A percentile compares a stretch with the other conserved stretches of the same genome.
phyloP scores from a whole-genome alignment of 2,888 invertebrate genomes.

The Erpobdella octoculata region DNA sequence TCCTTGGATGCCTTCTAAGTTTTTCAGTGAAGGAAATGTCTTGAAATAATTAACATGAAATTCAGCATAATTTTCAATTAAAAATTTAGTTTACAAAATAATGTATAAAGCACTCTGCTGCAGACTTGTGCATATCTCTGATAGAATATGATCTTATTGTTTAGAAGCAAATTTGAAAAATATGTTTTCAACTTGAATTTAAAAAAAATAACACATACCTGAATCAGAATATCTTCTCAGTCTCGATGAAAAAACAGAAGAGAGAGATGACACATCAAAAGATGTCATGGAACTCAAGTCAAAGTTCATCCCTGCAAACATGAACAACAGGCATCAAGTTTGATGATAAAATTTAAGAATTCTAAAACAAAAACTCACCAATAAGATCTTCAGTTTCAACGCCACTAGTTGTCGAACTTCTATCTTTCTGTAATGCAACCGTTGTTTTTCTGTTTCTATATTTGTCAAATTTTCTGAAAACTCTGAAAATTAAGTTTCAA shows the following conservation, averaged over 20 bases:
- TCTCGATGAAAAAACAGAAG: constrained; percentile 16
- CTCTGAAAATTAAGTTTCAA: too few species aligned
- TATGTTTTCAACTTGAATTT: neutral
- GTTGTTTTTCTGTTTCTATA: too few species aligned
- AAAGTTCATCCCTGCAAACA: constrained; percentile 52
- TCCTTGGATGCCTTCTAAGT: too few species aligned
- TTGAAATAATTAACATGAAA: neutral
- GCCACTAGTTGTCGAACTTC: too few species aligned
- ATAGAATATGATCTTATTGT: too few species aligned
- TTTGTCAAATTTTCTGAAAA: too few species aligned
- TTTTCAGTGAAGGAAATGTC: neutral
- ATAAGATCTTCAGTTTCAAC: constrained; percentile 9
- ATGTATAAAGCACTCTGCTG: too few species aligned
- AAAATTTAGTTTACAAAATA: too few species aligned
- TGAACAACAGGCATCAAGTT: too few species aligned
- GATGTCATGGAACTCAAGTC: constrained; percentile 63
- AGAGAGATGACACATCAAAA: constrained; percentile 70
- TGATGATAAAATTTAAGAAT: neutral
- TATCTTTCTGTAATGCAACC: too few species aligned
- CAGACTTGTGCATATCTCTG: too few species aligned
- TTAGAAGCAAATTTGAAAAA: neutral
- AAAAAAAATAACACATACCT: neutral
- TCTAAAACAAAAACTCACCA: neutral
- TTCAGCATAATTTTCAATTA: too few species aligned
- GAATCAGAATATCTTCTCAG: constrained; percentile 11